These are phyloP conservation scores for Campoletis sonorensis DNA, from an alignment of 1,140 invertebrate species.

Conservation along the genomic window DNA sequence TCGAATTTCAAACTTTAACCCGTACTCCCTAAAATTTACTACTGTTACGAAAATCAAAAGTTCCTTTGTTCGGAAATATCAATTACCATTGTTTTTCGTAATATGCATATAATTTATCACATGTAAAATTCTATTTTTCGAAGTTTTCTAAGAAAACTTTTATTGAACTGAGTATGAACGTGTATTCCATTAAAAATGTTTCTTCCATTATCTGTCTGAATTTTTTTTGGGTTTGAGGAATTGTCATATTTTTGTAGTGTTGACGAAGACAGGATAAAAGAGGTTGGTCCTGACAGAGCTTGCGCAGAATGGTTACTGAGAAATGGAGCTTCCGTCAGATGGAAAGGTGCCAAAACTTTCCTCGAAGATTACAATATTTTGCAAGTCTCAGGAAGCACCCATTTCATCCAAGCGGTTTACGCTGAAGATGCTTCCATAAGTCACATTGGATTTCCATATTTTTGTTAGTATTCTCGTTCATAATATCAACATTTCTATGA, in stretches of 20 bases:
- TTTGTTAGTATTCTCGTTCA: slow-evolving; percentile 78
- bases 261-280: slow-evolving; percentile 82
- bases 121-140: no score
- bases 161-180: no score
- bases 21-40: no score
- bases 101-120: no score
- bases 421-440: slow-evolving; percentile 87
- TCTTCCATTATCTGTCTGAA: not conserved
- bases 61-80: no score
- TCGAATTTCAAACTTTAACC: slow-evolving; percentile 17
- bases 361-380: slow-evolving; percentile 85
- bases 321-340: slow-evolving; percentile 88
- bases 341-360: slow-evolving; percentile 77
- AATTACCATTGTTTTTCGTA: no score
- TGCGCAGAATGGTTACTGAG: slow-evolving; percentile 93
- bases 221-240: not conserved
- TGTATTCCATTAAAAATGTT: no score
- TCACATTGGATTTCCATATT: slow-evolving; percentile 86
- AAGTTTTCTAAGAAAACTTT: no score
- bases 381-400: slow-evolving; percentile 64
- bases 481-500: not conserved
- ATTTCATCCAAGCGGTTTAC: slow-evolving; percentile 84
- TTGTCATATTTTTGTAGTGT: slow-evolving; percentile 64
- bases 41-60: no score
- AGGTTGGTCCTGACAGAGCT: slow-evolving; percentile 88